These are phyloP conservation scores for Callyntrura guangdongensis DNA, from an alignment of 2,888 invertebrate species.

Conservation along the genomic window DNA sequence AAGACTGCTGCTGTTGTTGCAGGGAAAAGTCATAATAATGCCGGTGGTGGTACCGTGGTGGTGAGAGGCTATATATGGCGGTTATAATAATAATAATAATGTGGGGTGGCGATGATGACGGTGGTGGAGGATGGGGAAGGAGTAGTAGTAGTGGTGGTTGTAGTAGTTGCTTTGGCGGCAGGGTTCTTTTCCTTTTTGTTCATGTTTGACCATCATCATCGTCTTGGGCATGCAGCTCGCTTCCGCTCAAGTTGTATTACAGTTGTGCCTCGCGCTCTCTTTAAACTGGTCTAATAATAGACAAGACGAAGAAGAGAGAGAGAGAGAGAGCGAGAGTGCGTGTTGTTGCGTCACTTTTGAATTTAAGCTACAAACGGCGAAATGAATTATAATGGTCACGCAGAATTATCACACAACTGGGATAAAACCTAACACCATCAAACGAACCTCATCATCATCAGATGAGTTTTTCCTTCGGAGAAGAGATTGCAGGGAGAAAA, in stretches of 20 bases:
- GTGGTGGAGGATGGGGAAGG: background rate
- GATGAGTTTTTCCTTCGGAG: background rate
- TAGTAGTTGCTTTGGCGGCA: background rate
- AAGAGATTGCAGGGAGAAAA: background rate
- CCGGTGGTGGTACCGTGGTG: slow-evolving; percentile 29
- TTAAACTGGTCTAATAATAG: background rate
- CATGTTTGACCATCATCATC: slow-evolving; percentile 49
- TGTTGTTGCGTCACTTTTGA: slow-evolving; percentile 53
- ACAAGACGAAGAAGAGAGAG: no score
- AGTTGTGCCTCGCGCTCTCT: background rate
- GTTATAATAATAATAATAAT: background rate
- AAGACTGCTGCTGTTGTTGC: slow-evolving; percentile 32
- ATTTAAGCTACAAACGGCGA: slow-evolving; percentile 29
- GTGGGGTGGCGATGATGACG: background rate
- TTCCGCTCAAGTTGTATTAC: slow-evolving; percentile 20
- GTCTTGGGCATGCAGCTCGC: slow-evolving; percentile 55
- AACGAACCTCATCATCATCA: background rate
- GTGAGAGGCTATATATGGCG: background rate
- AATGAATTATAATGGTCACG: slow-evolving; percentile 74
- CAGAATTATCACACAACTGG: slow-evolving; percentile 71
- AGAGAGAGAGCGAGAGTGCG: slow-evolving; percentile 13
- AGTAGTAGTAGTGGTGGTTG: background rate
- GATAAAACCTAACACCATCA: slow-evolving; percentile 22
- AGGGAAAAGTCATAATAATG: slow-evolving; percentile 46
- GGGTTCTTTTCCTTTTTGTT: slow-evolving; percentile 31